Conservation (phyloP, 2,797 vertebrate genomes). For the Moxostoma hubbsi region DNA sequence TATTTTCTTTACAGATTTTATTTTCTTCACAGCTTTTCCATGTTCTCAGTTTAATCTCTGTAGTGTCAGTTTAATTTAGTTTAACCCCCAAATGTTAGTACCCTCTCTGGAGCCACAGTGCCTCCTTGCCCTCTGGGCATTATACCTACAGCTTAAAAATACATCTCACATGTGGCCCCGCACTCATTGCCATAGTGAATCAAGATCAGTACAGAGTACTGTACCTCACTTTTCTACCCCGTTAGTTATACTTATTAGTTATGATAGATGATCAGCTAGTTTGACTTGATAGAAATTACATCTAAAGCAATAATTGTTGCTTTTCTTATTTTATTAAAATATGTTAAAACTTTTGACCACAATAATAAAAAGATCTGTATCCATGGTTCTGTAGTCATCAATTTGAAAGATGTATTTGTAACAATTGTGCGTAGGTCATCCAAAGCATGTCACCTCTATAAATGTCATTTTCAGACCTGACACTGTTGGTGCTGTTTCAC, state of each 20-base stretch:
- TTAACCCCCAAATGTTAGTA: constrained; percentile 25
- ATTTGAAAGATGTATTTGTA: background rate
- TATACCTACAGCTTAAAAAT: background rate
- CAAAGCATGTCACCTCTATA: background rate
- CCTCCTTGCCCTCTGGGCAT: constrained; percentile 38
- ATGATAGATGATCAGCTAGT: background rate
- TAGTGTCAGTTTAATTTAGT: constrained; percentile 43
- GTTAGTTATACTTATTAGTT: background rate
- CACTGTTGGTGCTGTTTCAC: constrained; percentile 81
- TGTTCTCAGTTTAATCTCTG: background rate
- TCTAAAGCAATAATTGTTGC: background rate
- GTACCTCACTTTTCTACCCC: background rate
- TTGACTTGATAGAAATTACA: background rate
- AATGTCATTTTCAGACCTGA: constrained; percentile 68
- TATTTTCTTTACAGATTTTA: no score
- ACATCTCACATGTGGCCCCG: background rate
- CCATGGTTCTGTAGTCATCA: background rate
- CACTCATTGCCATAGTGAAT: background rate
- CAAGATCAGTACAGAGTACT: constrained; percentile 9
- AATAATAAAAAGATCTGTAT: background rate
- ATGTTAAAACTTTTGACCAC: background rate
- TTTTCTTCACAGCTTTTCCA: background rate
- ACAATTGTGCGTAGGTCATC: background rate
- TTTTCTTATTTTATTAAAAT: background rate
- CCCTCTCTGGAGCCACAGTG: background rate